Percentiles rank a stretch among this genome's conserved stretches.
Evolutionary conservation across 2,113 vertebrate genomes (phyloP).

Genomic region (Rallus limicola): DNA sequence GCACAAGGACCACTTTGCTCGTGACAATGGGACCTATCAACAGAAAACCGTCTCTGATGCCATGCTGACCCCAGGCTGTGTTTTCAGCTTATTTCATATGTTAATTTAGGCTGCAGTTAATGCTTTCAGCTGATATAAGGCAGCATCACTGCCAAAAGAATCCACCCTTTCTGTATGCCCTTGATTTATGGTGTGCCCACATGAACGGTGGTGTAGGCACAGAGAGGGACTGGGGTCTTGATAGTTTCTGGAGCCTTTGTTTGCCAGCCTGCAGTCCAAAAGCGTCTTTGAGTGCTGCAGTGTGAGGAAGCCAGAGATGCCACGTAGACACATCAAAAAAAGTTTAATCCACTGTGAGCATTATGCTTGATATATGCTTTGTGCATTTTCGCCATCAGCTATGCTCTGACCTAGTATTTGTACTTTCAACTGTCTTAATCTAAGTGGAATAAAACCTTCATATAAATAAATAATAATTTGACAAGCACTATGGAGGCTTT

Average conservation of each 20-base stretch:
- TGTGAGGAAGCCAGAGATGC: neutral
- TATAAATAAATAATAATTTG: conserved; percentile 38
- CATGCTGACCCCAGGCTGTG: neutral
- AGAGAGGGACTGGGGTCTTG: neutral
- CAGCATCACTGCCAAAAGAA: neutral
- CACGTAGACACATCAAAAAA: neutral
- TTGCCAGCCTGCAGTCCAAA: neutral
- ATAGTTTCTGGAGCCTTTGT: neutral
- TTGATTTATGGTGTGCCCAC: neutral
- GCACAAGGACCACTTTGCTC: neutral
- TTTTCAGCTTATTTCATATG: neutral
- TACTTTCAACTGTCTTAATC: conserved; percentile 14
- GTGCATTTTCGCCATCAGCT: conserved; percentile 36
- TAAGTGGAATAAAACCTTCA: conserved; percentile 29
- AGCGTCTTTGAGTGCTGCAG: neutral
- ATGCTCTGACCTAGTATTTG: conserved; percentile 38
- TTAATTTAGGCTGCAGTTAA: neutral
- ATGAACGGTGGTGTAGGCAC: neutral
- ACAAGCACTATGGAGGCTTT: neutral
- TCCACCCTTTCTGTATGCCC: neutral
- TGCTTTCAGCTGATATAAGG: neutral
- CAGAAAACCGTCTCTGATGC: neutral
- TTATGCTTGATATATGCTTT: neutral
- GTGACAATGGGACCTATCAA: neutral
- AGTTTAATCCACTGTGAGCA: neutral